These are phyloP conservation scores for Lagopus leucura DNA, from an alignment of 2,113 vertebrate genomes.

Conservation along the genomic window DNA sequence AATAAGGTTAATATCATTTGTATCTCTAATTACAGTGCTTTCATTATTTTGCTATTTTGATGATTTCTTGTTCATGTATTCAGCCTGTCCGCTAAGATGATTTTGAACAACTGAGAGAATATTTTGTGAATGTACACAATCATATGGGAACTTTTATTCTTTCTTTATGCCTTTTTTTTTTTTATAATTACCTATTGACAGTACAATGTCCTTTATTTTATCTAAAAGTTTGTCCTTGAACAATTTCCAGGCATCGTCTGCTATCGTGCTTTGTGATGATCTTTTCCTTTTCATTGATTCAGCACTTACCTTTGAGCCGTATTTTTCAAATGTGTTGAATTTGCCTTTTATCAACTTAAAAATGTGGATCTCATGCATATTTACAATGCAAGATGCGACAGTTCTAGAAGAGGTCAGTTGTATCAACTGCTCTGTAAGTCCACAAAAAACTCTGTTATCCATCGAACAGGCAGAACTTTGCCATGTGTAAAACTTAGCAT, in stretches of 20 bases:
- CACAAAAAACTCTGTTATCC: conserved; percentile 50
- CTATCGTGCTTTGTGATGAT: conserved; percentile 45
- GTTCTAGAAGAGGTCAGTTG: conserved; percentile 49
- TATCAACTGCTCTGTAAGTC: conserved; percentile 39
- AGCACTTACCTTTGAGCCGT: conserved; percentile 55
- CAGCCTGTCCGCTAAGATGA: neutral
- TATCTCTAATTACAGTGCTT: neutral
- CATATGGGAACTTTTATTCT: neutral
- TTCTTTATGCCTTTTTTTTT: neutral
- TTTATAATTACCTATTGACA: neutral
- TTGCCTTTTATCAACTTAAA: conserved; percentile 67
- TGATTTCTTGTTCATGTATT: neutral
- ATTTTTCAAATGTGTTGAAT: conserved; percentile 64
- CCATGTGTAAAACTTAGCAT: conserved; percentile 41
- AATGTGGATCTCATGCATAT: conserved; percentile 59
- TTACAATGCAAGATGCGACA: conserved; percentile 41
- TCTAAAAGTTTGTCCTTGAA: conserved; percentile 50
- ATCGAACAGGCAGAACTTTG: conserved; percentile 21
- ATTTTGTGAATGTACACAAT: neutral
- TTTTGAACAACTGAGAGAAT: neutral
- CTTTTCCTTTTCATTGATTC: conserved; percentile 64
- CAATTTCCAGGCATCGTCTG: neutral
- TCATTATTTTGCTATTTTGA: neutral
- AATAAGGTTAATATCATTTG: neutral
- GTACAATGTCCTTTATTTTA: neutral